Evolutionary conservation across 2,113 vertebrate species (phyloP).

Genomic region (Pterophyllum scalare): DNA sequence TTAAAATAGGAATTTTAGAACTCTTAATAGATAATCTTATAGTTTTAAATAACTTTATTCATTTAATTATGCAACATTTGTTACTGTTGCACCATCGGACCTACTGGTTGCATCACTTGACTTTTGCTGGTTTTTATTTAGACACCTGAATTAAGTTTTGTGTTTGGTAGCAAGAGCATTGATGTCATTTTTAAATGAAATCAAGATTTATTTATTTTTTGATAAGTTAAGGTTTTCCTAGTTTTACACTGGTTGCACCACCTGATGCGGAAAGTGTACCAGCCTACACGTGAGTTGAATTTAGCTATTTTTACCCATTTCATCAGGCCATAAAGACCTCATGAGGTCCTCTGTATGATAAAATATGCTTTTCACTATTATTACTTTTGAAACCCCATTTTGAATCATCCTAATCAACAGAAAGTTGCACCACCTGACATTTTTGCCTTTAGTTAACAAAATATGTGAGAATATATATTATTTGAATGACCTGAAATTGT

Average conservation of each 20-base stretch:
- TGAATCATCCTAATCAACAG: background rate
- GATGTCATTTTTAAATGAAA: background rate
- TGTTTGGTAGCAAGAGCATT: too few species aligned
- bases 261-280: background rate
- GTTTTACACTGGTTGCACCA: background rate
- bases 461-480: background rate
- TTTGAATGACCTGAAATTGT: background rate
- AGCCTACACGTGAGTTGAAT: background rate
- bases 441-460: background rate
- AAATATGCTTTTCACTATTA: background rate
- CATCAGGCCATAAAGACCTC: background rate
- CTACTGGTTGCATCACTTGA: background rate
- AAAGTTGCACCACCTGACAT: background rate
- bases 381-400: background rate
- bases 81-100: background rate
- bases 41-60: background rate
- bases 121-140: background rate
- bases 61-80: background rate
- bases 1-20: background rate
- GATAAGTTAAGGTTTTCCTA: background rate
- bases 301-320: background rate
- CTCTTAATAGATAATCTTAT: too few species aligned
- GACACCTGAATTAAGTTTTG: background rate
- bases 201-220: background rate
- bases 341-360: background rate